Evolutionary conservation across 1,140 invertebrate genomes (phyloP).

Genomic region (Drosophila funebris): DNA sequence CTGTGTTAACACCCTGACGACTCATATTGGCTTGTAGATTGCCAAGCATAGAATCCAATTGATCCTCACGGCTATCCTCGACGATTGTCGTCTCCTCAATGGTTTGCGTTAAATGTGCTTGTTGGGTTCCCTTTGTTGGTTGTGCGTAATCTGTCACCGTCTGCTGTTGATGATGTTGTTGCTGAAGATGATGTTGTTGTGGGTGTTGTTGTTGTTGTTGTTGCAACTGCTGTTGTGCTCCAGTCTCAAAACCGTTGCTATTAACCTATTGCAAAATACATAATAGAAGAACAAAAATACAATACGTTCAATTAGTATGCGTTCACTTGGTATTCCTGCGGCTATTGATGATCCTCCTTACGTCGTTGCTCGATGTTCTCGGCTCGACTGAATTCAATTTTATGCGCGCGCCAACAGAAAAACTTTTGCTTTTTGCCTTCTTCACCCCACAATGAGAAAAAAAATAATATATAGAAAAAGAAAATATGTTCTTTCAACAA

Average conservation of each 20-base stretch:
- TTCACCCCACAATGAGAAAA: conserved; percentile 14
- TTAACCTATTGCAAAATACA: neutral
- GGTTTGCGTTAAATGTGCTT: conserved; percentile 84
- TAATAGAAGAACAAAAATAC: neutral
- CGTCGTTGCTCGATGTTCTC: conserved; percentile 72
- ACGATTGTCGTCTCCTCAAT: conserved; percentile 82
- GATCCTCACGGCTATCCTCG: conserved; percentile 84
- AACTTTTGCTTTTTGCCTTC: conserved; percentile 78
- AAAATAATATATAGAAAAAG: conserved; percentile 50
- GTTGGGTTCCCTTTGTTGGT: conserved; percentile 86
- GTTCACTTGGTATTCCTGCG: neutral
- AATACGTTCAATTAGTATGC: neutral
- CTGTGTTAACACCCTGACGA: conserved; percentile 98
- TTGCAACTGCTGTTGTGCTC: conserved; percentile 85
- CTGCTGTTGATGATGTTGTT: conserved; percentile 74
- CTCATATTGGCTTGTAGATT: conserved; percentile 94
- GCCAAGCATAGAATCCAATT: conserved; percentile 95
- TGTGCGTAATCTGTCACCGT: conserved; percentile 90
- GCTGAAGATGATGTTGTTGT: conserved; percentile 40
- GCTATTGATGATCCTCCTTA: conserved; percentile 17
- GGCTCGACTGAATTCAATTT: conserved; percentile 83
- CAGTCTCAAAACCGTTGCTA: conserved; percentile 4
- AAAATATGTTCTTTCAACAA: conserved; percentile 53
- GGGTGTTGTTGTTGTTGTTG: conserved; percentile 28
- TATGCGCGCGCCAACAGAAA: conserved; percentile 73